Conservation (phyloP, 2,797 vertebrate species). For the Varecia variegata region DNA sequence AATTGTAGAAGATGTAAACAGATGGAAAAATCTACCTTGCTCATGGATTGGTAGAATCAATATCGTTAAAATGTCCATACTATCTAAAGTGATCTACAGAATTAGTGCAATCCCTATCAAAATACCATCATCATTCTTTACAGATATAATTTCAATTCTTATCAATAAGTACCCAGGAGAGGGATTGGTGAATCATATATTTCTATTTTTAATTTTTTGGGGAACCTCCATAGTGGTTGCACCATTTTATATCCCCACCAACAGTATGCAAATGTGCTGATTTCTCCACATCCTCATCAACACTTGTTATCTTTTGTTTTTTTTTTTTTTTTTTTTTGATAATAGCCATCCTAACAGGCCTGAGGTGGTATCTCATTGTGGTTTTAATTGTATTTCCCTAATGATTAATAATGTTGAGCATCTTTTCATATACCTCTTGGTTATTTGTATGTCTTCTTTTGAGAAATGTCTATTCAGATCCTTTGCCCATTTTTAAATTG, state of each 20-base stretch:
- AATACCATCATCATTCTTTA: too few species aligned
- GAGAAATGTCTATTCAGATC: not conserved
- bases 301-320: not conserved
- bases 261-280: too few species aligned
- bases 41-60: too few species aligned
- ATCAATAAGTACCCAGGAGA: not conserved
- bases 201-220: not conserved
- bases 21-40: too few species aligned
- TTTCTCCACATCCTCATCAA: not conserved
- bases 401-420: not conserved
- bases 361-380: not conserved
- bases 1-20: too few species aligned
- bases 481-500: not conserved
- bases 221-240: not conserved
- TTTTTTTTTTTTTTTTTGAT: not conserved
- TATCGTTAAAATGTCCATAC: too few species aligned
- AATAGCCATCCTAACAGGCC: not conserved
- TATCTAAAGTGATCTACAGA: too few species aligned
- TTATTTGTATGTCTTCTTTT: not conserved
- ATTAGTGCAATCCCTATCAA: too few species aligned
- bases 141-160: not conserved
- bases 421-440: not conserved
- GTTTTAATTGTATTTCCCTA: not conserved
- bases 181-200: too few species aligned
- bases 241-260: not conserved